A percentile compares a stretch with the other conserved stretches of the same genome.
Conservation (phyloP, 2,888 invertebrate genomes). For the Rhorus exstirpatorius region DNA sequence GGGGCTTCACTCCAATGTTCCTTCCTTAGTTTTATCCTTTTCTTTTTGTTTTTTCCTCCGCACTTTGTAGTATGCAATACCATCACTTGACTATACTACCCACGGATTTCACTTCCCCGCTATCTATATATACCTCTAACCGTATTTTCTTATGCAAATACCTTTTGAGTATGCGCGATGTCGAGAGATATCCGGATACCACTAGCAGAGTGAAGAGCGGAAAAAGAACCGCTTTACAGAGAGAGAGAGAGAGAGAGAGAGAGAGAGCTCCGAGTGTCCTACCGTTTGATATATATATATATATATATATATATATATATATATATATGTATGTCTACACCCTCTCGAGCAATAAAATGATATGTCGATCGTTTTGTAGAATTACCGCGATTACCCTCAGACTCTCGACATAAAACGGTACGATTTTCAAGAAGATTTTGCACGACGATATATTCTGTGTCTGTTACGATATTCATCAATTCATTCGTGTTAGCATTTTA, state of each 20-base stretch:
- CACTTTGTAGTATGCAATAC: constrained; percentile 27
- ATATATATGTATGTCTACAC: too few species aligned
- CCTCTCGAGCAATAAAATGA: constrained; percentile 34
- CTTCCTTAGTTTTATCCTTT: constrained; percentile 19
- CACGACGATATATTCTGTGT: neutral
- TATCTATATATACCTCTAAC: constrained; percentile 22
- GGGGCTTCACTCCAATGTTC: constrained; percentile 43
- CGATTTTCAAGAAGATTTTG: neutral
- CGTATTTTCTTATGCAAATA: constrained; percentile 64
- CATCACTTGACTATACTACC: constrained; percentile 21
- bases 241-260: too few species aligned
- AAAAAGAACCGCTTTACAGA: constrained; percentile 1
- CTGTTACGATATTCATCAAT: neutral
- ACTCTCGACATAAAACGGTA: neutral
- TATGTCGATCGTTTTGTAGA: constrained; percentile 40
- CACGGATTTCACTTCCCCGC: constrained; percentile 16
- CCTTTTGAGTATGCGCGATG: constrained; percentile 46
- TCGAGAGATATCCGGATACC: constrained; percentile 43
- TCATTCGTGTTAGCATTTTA: neutral
- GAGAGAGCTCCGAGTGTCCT: constrained; percentile 4
- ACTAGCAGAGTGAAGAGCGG: neutral
- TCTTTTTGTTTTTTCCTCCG: constrained; percentile 13
- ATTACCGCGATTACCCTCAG: constrained; percentile 20
- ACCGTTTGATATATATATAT: constrained; percentile 17
- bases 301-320: too few species aligned